Base-by-base conservation (phyloP, 2,888 invertebrate genomes). In the Idaea biselata region DNA sequence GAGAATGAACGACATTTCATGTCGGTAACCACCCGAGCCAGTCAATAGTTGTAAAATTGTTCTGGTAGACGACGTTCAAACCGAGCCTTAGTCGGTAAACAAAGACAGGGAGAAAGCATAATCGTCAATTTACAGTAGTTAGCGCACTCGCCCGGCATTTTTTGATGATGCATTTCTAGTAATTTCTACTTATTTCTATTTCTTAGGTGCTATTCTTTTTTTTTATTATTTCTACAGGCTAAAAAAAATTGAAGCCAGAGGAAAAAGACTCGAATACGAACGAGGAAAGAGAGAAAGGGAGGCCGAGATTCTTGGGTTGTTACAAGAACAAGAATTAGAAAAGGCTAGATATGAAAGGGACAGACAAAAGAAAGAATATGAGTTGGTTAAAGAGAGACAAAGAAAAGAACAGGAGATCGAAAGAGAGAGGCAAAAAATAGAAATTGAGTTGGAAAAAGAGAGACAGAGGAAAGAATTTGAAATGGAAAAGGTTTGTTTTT, bases 261-360 rank as follows among this genome's bases (percentile, higher is more conserved):
- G 44, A 60, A 17, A 8, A 44, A 1, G 33, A 60, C n/a, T 54
- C 11, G 16, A 59, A 65, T 44, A 33, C 53, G 18, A 61, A 58
- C 16, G 55, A 32, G 31, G 54, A 31, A 53, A 44, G 17, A 6
- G 18, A 33, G 60, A 56, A 33, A 60, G 57, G 7, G 18, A 33
- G 57, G 18, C 11, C 56, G 57, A 57, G 57, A 16, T 55, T 33
- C 11, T 44, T 0, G 57, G 58, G 44, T 55, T 60, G 32, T 60
- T 58, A 4, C 54, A 55, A 58, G 18, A 64, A 25, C 66, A 58
- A 57, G 63, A 65, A 60, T 58, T 59, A 65, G 55, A 55, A 63
- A 59, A 58, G 44, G 67, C 70, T 5, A 64, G 67, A 25, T 65
- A 64, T 63, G 71, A 72, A 55, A 55, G 59, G 33, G 62, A 64